Evolutionary conservation across 1,140 invertebrate species (phyloP), one percentile per base, ranked within the genome.

Genomic region (Dendrolimus punctatus): DNA sequence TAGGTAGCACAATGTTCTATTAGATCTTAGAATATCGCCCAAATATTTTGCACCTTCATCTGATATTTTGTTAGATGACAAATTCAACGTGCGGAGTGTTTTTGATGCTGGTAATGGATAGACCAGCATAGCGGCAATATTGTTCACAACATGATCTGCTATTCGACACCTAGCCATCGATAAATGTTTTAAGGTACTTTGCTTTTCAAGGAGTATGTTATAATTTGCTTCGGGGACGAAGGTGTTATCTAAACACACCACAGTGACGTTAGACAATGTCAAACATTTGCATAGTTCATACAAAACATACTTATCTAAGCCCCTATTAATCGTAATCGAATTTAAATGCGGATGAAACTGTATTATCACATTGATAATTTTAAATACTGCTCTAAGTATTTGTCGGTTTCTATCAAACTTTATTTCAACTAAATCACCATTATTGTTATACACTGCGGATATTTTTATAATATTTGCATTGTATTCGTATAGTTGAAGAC

Each of bases 61-160:
- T 5, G 76, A 74, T n/a, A 84, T 76, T 55, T 51, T 66, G 49
- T 84, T 84, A 2, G 66, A 68, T 8, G 76, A 68, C 37, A 84
- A 56, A 64, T 79, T 77, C 1, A 84, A 60, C 9, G 68, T 50
- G 7, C 40, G 45, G 38, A 84, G 49, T 10, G 62, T 62, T 59
- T 68, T 71, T 0, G 78, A 78, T 8, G 71, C 71, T 2, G 68
- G 65, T 10, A 54, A 46, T 6, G 75, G 76, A 51, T 68, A 58
- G 3, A 42, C 38, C 5, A 83, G 44, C 42, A 57, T 66, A 2
- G 50, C 47, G 5, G 60, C 53, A 4, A 84, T 71, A 2, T 52
- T 68, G 49, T 71, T 51, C 6, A 79, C 5, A 8, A 69, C 55
- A 7, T n/a, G 4, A 49, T 83, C 78, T 37, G 68, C 60, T 5